Conservation (phyloP, 2,888 invertebrate species). For the Octonoba sinensis region DNA sequence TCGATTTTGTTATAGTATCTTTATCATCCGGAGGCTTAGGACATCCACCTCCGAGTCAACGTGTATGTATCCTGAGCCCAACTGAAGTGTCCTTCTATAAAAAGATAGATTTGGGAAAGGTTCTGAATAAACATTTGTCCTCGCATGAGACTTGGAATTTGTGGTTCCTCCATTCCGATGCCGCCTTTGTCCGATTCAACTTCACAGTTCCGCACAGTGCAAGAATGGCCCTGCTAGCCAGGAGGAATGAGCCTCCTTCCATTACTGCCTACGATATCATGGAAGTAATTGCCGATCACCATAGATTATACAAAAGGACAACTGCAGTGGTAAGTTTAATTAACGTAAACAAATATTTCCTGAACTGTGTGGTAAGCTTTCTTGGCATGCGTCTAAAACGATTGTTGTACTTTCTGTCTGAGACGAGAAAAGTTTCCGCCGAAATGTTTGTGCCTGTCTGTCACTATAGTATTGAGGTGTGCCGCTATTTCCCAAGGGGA, state of each 20-base stretch:
- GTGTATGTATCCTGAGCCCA: slow-evolving; percentile 56
- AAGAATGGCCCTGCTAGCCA: slow-evolving; percentile 87
- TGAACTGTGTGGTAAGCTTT: background rate
- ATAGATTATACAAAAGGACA: slow-evolving; percentile 58
- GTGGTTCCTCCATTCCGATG: slow-evolving; percentile 95
- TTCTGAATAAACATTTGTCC: slow-evolving; percentile 88
- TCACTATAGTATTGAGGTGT: no score
- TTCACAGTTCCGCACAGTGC: slow-evolving; percentile 76
- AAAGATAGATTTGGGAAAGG: slow-evolving; percentile 70
- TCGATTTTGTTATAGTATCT: slow-evolving; percentile 15
- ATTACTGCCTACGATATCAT: slow-evolving; percentile 97
- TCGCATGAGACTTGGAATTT: slow-evolving; percentile 97
- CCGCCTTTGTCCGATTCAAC: slow-evolving; percentile 94
- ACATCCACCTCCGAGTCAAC: slow-evolving; percentile 60
- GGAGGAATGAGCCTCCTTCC: slow-evolving; percentile 93
- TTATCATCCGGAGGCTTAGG: slow-evolving; percentile 40
- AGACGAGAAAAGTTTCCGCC: no score
- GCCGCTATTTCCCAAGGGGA: no score
- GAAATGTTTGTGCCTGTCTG: no score
- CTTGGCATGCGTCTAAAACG: background rate
- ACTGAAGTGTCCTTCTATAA: slow-evolving; percentile 67
- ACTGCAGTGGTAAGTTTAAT: slow-evolving; percentile 52
- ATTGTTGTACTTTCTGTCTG: no score
- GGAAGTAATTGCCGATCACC: slow-evolving; percentile 82
- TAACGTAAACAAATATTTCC: background rate